Conservation (phyloP, 2,888 invertebrate genomes). For the Brachynemurus nebulosus region DNA sequence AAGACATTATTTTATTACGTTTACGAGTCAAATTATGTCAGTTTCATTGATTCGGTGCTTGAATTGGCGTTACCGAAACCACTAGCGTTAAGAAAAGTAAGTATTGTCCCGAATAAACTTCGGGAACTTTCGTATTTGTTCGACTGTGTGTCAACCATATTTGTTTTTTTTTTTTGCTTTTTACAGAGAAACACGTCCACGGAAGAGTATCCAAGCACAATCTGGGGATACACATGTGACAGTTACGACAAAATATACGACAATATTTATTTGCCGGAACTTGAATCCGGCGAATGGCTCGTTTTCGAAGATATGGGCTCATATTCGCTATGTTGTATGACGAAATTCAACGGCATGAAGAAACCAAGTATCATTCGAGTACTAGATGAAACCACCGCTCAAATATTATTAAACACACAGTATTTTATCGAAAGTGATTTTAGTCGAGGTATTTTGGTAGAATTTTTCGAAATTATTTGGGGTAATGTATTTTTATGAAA, state of each 20-base stretch:
- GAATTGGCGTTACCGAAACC: neutral
- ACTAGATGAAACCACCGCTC: neutral
- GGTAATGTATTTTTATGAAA: too few relatives aligned
- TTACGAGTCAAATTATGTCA: neutral
- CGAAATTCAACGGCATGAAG: neutral
- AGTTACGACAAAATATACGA: neutral
- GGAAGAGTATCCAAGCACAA: neutral
- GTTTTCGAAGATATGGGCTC: neutral
- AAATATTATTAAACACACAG: too few relatives aligned
- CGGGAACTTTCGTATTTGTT: too few relatives aligned
- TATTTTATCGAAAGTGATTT: too few relatives aligned
- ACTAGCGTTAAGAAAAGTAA: neutral
- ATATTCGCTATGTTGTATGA: neutral
- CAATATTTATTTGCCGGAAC: neutral
- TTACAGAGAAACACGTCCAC: neutral
- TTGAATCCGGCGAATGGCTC: neutral
- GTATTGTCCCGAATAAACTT: too few relatives aligned
- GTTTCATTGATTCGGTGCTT: neutral
- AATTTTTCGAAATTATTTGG: too few relatives aligned
- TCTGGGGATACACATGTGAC: neutral
- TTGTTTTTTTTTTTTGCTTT: neutral
- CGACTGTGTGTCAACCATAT: too few relatives aligned
- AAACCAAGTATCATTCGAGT: neutral
- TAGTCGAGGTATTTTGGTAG: too few relatives aligned
- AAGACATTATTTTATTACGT: neutral